Percentiles rank a stretch among this genome's conserved stretches.
These are phyloP conservation scores for Lathronympha strigana DNA, from an alignment of 2,888 invertebrate genomes.

Conservation along the genomic window DNA sequence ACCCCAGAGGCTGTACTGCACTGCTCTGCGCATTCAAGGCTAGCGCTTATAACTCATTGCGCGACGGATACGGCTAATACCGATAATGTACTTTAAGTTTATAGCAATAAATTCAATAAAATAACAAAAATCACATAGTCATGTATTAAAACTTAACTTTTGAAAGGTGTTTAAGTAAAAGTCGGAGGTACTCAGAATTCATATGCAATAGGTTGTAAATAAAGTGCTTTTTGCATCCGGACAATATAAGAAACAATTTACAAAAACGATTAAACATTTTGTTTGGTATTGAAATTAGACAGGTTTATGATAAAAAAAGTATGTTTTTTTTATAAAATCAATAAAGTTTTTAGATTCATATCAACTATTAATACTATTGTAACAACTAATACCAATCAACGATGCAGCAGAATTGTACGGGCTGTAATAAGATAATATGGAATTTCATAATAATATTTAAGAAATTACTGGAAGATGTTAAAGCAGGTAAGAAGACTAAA, in stretches of 20 bases:
- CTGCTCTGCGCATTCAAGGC: too few relatives aligned
- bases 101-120: not conserved
- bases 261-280: not conserved
- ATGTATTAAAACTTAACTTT: not conserved
- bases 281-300: not conserved
- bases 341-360: not conserved
- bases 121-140: not conserved
- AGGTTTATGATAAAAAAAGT: not conserved
- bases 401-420: not conserved
- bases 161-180: not conserved
- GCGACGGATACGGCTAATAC: not conserved
- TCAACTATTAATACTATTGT: not conserved
- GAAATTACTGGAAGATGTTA: too few relatives aligned
- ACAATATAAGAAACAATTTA: not conserved
- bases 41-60: too few relatives aligned
- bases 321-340: not conserved
- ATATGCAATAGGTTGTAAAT: not conserved
- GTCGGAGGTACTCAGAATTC: not conserved
- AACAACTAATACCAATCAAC: constrained; percentile 10
- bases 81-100: not conserved
- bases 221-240: not conserved
- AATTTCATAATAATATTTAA: too few relatives aligned
- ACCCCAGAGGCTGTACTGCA: too few relatives aligned
- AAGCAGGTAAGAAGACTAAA: not conserved
- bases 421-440: too few relatives aligned